Evolutionary conservation across 2,888 invertebrate species (phyloP), one percentile per base, ranked within the genome.

Genomic region (Auanema freiburgensis): DNA sequence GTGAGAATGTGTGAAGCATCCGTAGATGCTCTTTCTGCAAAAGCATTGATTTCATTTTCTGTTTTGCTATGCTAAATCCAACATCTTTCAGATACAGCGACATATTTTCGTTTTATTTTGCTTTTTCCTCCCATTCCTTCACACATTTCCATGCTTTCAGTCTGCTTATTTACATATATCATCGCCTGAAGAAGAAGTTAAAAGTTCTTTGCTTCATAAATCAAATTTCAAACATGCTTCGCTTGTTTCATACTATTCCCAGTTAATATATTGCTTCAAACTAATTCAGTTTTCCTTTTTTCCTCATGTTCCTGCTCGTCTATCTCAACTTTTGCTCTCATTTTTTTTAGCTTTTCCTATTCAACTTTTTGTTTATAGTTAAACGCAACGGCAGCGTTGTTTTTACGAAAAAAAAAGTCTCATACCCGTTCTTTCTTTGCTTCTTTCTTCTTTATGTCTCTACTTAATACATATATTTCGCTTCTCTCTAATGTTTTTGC

Each of bases 271-370:
- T 46, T 18, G 46, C 21, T 46, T 46, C 21, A 18, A 18, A 18
- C 21, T 46, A 18, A 18, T 46, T 46, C 21, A 18, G 16, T 46
- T 46, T 46, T 46, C 21, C 21, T 46, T 46, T 46, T 46, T 46
- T 46, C 21, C 21, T 46, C 21, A 18, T 46, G 16, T 46, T 46
- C 21, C 21, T 46, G 16, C 21, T 46, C 21, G 16, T 46, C 21
- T 46, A 6, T 46, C 21, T 46, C 21, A 18, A 18, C 21, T 46
- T 46, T 46, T 46, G 16, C 21, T 46, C 21, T 46, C 21, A 5
- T 46, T 46, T 46, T 46, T 46, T 46, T 46, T 46, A 18, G 16
- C 21, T 46, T 46, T 46, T 46, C 8, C 21, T 46, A 18, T 46
- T 46, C 21, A 18, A 18, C 21, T 46, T 46, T 46, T 46, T 46